Evolutionary conservation across 2,797 vertebrate species (phyloP), one percentile per base, ranked within the genome.

Genomic region (Rhinophrynus dorsalis): DNA sequence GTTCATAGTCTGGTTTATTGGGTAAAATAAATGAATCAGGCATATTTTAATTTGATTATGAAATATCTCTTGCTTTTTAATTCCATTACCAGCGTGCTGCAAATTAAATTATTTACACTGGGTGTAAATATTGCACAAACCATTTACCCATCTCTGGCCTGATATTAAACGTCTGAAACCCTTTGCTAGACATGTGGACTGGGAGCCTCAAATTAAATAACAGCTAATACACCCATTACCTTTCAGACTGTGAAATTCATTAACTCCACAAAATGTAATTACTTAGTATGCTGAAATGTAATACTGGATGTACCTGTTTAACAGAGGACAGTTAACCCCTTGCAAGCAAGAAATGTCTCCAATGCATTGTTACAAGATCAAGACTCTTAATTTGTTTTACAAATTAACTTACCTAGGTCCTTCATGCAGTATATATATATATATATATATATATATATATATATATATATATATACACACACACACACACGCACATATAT

Each of bases 201-300:
- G 24, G 12, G 57, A 56, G 23, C 33, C 27, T 33, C 10, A 56
- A 62, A 70, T 63, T 55, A 70, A 62, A 62, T 54, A 45, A 62
- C 17, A 8, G 50, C 68, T 47, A 63, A 62, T 63, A 45, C 21
- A 35, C 15, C 51, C 29, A 56, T 70, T 70, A 64, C 42, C 21
- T 57, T 64, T 17, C 60, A 57, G 50, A 12, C 68, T 38, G 38
- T 55, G 42, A 40, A 63, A 71, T 50, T 61, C 67, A 69, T 68
- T 68, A 68, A 50, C 59, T 47, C 9, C 48, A 26, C 57, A 45
- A 62, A 69, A 69, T 61, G 47, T 44, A 27, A 61, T 62, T 62
- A 47, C 48, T 61, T 20, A 24, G 38, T 23, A 63, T 47, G 42
- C 13, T 62, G 27, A 62, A 62, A 70, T 45, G 26, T 50, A 51